A percentile compares a stretch with the other conserved stretches of the same genome.
Conservation (phyloP, 2,113 vertebrate species). For the Oxyruncus cristatus region DNA sequence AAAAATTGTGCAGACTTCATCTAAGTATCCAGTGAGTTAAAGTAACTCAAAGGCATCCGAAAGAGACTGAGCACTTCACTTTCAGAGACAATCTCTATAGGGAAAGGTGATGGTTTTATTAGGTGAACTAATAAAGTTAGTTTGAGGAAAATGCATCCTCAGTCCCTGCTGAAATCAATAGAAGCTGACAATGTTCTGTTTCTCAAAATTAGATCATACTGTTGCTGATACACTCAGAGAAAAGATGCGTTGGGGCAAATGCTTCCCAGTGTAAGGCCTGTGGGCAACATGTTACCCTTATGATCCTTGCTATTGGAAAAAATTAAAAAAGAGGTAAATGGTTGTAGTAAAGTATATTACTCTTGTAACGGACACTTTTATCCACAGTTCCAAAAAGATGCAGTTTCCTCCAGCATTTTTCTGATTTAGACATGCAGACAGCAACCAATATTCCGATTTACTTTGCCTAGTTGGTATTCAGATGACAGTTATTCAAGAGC, state of each 20-base stretch:
- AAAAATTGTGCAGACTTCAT: not conserved
- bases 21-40: not conserved
- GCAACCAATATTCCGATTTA: not conserved
- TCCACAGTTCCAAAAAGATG: not conserved
- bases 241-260: not conserved
- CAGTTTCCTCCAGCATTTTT: not conserved
- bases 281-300: not conserved
- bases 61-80: not conserved
- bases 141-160: not conserved
- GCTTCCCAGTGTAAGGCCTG: not conserved
- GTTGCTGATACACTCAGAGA: not conserved
- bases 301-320: not conserved
- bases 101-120: not conserved
- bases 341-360: not conserved
- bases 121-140: not conserved
- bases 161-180: not conserved
- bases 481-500: not conserved
- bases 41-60: not conserved
- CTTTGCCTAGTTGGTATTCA: not conserved
- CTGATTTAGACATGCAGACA: not conserved
- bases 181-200: not conserved
- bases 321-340: not conserved
- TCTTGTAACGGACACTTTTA: not conserved
- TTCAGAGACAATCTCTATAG: not conserved
- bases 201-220: not conserved